Percentiles rank a stretch among this genome's conserved stretches.
Conservation (phyloP, 2,113 vertebrate species). For the Lethenteron reissneri region DNA sequence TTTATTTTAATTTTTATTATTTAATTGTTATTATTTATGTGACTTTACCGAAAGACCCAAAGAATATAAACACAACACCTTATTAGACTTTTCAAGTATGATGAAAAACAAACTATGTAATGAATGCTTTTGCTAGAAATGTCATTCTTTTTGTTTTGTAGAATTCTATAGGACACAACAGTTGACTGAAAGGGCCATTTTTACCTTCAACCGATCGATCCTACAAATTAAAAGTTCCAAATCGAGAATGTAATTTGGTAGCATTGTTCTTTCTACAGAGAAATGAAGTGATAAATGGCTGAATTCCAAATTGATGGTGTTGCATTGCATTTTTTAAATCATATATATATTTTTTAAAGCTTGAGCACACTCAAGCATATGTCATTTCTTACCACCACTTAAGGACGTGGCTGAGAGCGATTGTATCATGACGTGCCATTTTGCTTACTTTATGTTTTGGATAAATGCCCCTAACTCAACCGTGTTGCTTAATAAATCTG, state of each 20-base stretch:
- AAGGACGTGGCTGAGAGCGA: no score
- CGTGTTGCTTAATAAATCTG: no score
- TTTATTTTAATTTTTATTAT: not conserved
- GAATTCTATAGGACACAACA: not conserved
- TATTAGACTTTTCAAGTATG: no score
- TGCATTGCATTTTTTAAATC: not conserved
- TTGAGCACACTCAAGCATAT: no score
- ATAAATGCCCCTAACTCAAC: no score
- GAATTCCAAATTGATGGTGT: not conserved
- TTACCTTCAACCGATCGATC: not conserved
- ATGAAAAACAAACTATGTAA: no score
- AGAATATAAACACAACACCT: no score
- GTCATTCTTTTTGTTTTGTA: not conserved
- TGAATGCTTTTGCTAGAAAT: not conserved
- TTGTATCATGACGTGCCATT: no score
- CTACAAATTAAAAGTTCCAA: not conserved
- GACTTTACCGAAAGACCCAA: no score
- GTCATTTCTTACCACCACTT: no score
- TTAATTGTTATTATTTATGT: no score
- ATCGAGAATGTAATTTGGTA: not conserved
- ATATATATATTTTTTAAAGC: not conserved
- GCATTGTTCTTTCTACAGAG: not conserved
- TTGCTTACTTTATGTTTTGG: no score
- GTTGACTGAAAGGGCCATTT: not conserved
- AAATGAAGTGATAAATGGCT: slow-evolving; percentile 2